Conservation (phyloP, 2,113 vertebrate genomes). For the Ageneiosus marmoratus region DNA sequence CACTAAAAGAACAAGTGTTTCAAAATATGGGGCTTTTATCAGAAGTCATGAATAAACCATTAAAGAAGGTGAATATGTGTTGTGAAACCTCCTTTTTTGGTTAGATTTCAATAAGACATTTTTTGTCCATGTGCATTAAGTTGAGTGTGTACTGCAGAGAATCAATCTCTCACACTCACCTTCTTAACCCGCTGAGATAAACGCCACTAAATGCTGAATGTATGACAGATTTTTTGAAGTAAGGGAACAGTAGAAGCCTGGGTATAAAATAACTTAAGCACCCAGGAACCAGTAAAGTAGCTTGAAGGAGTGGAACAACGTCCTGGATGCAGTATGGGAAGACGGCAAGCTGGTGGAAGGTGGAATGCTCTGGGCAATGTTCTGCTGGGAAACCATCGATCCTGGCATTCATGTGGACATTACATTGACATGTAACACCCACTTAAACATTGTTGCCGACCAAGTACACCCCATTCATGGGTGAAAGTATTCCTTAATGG, state of each 20-base stretch:
- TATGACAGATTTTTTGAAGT: not conserved
- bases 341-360: no score
- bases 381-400: no score
- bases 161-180: not conserved
- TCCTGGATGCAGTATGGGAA: no score
- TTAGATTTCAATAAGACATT: not conserved
- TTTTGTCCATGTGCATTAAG: not conserved
- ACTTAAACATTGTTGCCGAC: no score
- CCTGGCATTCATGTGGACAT: no score
- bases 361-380: no score
- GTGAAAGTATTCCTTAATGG: no score
- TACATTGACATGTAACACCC: no score
- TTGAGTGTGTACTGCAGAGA: not conserved
- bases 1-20: not conserved
- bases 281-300: not conserved
- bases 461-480: no score
- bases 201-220: slow-evolving; percentile 12
- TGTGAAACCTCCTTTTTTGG: not conserved
- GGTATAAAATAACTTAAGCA: not conserved
- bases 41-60: slow-evolving; percentile 23
- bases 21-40: not conserved
- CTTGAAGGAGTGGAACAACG: no score
- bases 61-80: not conserved
- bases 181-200: slow-evolving; percentile 5
- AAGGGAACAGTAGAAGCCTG: not conserved